Conservation (phyloP, 2,113 vertebrate species). For the Gnathonemus echidnorhynchus region DNA sequence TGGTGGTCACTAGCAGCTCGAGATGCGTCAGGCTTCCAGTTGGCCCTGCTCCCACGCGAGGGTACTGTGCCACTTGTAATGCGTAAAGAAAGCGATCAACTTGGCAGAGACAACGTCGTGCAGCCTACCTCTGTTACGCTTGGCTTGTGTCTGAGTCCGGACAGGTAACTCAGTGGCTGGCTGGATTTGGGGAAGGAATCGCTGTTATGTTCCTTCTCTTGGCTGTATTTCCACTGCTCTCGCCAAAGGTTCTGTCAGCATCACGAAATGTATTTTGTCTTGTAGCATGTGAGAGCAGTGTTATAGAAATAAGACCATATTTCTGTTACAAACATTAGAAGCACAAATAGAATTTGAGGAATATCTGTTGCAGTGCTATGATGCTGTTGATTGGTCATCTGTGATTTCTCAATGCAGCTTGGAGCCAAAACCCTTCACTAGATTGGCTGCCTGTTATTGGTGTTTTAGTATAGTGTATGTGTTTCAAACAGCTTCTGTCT, state of each 20-base stretch:
- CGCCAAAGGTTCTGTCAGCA: neutral
- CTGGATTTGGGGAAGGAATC: neutral
- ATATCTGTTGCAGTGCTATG: neutral
- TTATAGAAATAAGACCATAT: neutral
- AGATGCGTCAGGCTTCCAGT: neutral
- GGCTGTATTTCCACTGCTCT: neutral
- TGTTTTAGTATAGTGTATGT: neutral
- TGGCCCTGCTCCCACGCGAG: neutral
- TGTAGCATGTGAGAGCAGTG: neutral
- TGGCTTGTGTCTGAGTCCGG: neutral
- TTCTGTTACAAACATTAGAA: neutral
- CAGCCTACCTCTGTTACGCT: neutral
- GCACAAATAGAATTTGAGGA: neutral
- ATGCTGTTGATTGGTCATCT: neutral
- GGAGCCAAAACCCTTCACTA: neutral
- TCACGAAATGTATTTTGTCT: neutral
- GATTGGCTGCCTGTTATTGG: neutral
- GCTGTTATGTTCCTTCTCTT: neutral
- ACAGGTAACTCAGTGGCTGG: neutral
- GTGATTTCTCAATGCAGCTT: neutral
- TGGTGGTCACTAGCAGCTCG: neutral
- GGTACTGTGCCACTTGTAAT: neutral
- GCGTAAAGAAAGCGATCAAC: constrained; percentile 2
- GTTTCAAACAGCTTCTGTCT: neutral
- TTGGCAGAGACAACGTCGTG: neutral